phyloP scores from a whole-genome alignment of 2,113 vertebrate genomes.

The Addax nasomaculatus region DNA sequence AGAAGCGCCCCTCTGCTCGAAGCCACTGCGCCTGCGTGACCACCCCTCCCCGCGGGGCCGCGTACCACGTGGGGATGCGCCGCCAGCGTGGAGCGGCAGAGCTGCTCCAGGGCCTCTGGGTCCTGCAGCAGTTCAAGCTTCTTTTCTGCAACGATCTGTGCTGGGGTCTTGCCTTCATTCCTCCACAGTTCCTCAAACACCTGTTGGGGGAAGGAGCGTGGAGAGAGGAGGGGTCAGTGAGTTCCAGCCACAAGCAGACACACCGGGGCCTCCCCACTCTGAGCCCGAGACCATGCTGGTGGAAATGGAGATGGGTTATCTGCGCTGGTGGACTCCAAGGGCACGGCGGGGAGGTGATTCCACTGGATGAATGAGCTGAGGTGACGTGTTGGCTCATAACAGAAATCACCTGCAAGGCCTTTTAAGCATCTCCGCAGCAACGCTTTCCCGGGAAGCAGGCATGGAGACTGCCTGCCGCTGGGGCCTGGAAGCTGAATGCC shows the following conservation, averaged over 20 bases:
- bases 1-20: neutral
- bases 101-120: slow-evolving; percentile 80
- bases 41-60: neutral
- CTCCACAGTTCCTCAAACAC: slow-evolving; percentile 87
- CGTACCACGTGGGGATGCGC: slow-evolving; percentile 87
- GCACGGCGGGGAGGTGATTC: fast-evolving
- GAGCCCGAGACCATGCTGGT: fast-evolving
- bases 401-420: neutral
- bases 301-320: neutral
- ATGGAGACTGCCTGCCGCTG: fast-evolving
- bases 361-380: neutral
- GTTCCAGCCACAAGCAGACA: fast-evolving
- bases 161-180: slow-evolving; percentile 81
- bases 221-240: neutral
- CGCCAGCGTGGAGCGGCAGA: slow-evolving; percentile 89
- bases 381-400: neutral
- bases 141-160: slow-evolving; percentile 87
- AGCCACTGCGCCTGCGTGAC: neutral
- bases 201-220: slow-evolving; percentile 37
- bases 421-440: fast-evolving
- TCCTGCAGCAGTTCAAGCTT: slow-evolving; percentile 87
- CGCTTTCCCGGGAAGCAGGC: neutral
- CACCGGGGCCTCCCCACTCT: neutral
- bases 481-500: neutral
- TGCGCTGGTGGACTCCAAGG: neutral